phyloP scores from a whole-genome alignment of 2,888 invertebrate genomes.

The Sclerodermus sp. region DNA sequence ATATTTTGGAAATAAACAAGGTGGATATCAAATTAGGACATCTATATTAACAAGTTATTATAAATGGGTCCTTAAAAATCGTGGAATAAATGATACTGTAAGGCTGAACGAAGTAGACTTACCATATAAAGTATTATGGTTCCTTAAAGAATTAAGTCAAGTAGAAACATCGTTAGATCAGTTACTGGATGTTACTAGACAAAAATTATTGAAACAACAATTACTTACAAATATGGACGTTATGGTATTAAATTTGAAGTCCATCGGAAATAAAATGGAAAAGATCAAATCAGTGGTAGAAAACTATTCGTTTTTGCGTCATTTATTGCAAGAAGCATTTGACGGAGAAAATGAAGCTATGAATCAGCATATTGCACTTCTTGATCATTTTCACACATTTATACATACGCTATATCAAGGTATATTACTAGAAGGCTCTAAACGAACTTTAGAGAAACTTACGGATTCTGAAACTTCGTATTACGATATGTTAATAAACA shows the following conservation, averaged over 20 bases:
- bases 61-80: slow-evolving; percentile 32
- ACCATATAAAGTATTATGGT: slow-evolving; percentile 37
- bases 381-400: slow-evolving; percentile 17
- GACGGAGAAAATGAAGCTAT: slow-evolving; percentile 24
- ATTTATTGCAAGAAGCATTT: slow-evolving; percentile 19
- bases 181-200: slow-evolving; percentile 21
- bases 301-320: slow-evolving; percentile 19
- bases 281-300: slow-evolving; percentile 11
- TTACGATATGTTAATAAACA: slow-evolving; percentile 21
- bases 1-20: slow-evolving; percentile 27
- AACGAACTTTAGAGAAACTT: slow-evolving; percentile 13
- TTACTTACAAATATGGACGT: slow-evolving; percentile 30
- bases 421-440: slow-evolving; percentile 12
- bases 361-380: slow-evolving; percentile 15
- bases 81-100: slow-evolving; percentile 20
- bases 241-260: slow-evolving; percentile 22
- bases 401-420: slow-evolving; percentile 15
- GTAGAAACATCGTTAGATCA: slow-evolving; percentile 21
- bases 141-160: slow-evolving; percentile 39
- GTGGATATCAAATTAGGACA: slow-evolving; percentile 32
- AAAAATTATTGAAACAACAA: slow-evolving; percentile 25
- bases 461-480: slow-evolving; percentile 11
- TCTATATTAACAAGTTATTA: slow-evolving; percentile 31
- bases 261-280: slow-evolving; percentile 17
- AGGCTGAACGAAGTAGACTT: slow-evolving; percentile 17